Percentiles rank a stretch among this genome's conserved stretches.
These are phyloP conservation scores for Taurulus bubalis DNA, from an alignment of 2,113 vertebrate genomes.

Conservation along the genomic window DNA sequence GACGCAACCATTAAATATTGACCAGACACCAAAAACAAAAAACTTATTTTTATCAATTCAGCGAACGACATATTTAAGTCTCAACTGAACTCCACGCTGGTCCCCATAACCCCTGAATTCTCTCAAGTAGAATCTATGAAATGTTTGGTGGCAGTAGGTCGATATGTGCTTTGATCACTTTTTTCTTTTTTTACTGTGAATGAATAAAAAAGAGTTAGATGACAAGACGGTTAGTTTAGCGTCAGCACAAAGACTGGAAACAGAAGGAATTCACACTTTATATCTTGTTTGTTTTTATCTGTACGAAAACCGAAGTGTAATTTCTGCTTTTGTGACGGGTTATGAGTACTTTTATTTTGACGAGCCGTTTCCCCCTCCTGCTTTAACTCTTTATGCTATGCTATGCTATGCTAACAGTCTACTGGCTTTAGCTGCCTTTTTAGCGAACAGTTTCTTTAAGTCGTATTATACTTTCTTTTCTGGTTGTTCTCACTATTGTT, in stretches of 20 bases:
- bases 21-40: neutral
- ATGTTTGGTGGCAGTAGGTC: neutral
- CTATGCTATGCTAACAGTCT: neutral
- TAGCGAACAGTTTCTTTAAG: neutral
- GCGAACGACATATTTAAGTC: neutral
- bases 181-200: no score
- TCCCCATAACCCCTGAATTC: neutral
- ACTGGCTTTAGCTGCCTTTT: neutral
- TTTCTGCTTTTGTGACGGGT: neutral
- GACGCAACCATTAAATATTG: neutral
- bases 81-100: neutral
- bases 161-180: neutral
- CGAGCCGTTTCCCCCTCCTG: neutral
- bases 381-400: neutral
- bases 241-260: neutral
- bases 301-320: constrained; percentile 5
- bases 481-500: neutral
- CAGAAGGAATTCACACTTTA: neutral
- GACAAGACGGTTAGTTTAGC: neutral
- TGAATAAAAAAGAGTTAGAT: neutral
- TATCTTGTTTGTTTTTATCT: neutral
- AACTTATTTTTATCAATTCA: neutral
- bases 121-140: neutral
- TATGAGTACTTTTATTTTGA: neutral
- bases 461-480: neutral